Evolutionary conservation across 2,113 vertebrate genomes (phyloP).

Genomic region (Rhinoderma darwinii): DNA sequence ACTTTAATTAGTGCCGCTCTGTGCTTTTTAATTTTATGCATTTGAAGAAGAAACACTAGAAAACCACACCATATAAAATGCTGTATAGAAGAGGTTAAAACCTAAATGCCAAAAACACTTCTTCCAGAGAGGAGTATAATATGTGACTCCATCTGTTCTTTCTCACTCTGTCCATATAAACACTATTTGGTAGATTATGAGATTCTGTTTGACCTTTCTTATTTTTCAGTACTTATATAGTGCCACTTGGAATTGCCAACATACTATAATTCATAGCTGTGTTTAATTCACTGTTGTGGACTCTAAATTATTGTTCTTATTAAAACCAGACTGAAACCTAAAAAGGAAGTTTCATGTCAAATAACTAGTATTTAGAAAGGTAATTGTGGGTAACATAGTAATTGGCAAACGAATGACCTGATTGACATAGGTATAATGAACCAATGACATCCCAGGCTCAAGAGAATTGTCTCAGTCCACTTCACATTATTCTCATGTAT

Average conservation of each 20-base stretch:
- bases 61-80: background rate
- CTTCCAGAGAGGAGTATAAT: background rate
- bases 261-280: background rate
- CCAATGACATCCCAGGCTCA: too few relatives aligned
- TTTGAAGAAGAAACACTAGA: background rate
- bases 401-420: background rate
- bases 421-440: background rate
- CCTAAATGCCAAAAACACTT: background rate
- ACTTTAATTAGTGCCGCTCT: background rate
- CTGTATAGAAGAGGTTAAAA: background rate
- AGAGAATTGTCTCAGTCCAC: background rate
- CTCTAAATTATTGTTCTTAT: background rate
- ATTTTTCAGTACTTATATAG: background rate
- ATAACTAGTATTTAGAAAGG: background rate
- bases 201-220: constrained; percentile 48
- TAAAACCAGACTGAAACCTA: background rate
- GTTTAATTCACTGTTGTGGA: constrained; percentile 9
- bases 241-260: constrained; percentile 1
- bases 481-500: background rate
- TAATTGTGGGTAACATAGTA: background rate
- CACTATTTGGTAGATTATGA: constrained; percentile 7
- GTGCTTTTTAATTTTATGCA: background rate
- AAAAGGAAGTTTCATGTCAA: constrained; percentile 12
- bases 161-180: constrained; percentile 37
- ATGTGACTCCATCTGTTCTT: constrained; percentile 40